Evolutionary conservation across 2,888 invertebrate genomes (phyloP).

Genomic region (Eupithecia insigniata): DNA sequence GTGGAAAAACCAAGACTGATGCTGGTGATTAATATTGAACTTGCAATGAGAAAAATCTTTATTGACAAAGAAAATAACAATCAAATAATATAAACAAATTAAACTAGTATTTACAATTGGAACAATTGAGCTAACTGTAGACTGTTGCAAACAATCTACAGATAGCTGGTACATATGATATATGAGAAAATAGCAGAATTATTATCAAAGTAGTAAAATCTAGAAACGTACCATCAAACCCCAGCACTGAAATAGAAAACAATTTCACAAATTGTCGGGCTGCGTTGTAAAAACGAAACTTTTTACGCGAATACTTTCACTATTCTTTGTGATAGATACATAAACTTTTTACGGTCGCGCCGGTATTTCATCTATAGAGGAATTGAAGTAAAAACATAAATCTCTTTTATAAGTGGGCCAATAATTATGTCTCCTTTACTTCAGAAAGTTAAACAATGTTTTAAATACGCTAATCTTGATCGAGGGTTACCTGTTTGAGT

Average conservation of each 20-base stretch:
- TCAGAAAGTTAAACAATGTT: background rate
- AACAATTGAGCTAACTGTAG: too few species aligned
- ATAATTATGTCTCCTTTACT: background rate
- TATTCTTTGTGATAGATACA: background rate
- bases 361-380: background rate
- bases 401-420: background rate
- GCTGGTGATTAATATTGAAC: background rate
- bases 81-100: too few species aligned
- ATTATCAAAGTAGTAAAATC: background rate
- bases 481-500: too few species aligned
- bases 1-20: background rate
- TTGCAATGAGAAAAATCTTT: too few species aligned
- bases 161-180: too few species aligned
- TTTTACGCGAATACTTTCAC: background rate
- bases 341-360: conserved; percentile 4
- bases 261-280: background rate
- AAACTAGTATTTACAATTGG: too few species aligned
- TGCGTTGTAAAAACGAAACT: conserved; percentile 4
- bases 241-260: conserved; percentile 2
- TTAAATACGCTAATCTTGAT: too few species aligned
- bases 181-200: background rate
- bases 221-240: background rate
- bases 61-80: too few species aligned
- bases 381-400: background rate
- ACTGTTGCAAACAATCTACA: too few species aligned